Evolutionary conservation across 2,797 vertebrate species (phyloP).

Genomic region (Manis crassicaudata): DNA sequence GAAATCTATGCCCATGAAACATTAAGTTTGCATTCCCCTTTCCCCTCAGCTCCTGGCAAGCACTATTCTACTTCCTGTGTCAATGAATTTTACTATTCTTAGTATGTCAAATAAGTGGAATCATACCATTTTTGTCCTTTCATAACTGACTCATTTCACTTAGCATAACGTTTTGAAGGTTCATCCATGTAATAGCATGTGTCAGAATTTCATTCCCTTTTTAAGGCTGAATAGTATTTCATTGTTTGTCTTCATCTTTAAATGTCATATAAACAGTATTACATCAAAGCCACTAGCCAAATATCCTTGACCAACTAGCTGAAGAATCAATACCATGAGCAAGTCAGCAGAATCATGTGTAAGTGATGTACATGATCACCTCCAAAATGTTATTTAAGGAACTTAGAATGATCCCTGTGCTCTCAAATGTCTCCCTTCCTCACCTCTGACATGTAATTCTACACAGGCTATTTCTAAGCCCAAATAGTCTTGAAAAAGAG

Average conservation of each 20-base stretch:
- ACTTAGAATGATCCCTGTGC: background rate
- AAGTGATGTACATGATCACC: background rate
- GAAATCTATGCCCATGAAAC: background rate
- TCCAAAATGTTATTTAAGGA: background rate
- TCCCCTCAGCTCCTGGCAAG: background rate
- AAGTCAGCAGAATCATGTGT: background rate
- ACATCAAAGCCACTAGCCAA: background rate
- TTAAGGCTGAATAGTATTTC: constrained; percentile 10
- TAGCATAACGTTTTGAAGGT: background rate
- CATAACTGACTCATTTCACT: background rate
- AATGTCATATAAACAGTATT: background rate
- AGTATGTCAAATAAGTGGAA: background rate
- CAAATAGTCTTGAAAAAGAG: constrained; percentile 12
- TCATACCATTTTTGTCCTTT: background rate
- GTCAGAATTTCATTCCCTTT: background rate
- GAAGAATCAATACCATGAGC: background rate
- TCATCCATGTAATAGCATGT: background rate
- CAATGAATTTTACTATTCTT: background rate
- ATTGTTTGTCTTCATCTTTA: background rate
- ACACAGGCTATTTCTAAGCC: background rate
- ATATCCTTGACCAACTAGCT: background rate
- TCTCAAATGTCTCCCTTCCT: background rate
- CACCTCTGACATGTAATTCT: background rate
- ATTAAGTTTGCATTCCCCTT: background rate
- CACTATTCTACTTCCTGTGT: background rate